These are phyloP conservation scores for Kradibia gibbosae DNA, from an alignment of 1,140 invertebrate species.

Conservation along the genomic window DNA sequence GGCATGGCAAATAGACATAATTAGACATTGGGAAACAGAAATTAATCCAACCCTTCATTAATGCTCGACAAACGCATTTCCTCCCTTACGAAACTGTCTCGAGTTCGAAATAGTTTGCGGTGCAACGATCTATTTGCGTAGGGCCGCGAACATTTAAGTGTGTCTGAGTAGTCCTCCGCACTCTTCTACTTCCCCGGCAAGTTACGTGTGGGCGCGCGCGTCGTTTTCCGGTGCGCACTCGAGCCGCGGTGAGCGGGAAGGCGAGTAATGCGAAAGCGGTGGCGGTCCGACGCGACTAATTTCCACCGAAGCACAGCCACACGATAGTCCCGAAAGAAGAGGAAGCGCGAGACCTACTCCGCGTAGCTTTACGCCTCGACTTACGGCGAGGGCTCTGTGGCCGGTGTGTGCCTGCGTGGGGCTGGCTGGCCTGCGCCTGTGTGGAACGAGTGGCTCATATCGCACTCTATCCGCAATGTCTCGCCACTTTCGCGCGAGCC, in stretches of 20 bases:
- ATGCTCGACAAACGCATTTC: not conserved
- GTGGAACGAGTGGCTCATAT: too few species aligned
- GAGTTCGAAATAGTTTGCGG: constrained; percentile 41
- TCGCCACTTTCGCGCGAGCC: too few species aligned
- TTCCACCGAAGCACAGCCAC: constrained; percentile 44
- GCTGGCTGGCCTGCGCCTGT: too few species aligned
- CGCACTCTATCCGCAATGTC: constrained; percentile 6
- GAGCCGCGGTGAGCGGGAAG: constrained; percentile 15
- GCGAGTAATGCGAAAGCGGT: constrained; percentile 30
- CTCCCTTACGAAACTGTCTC: constrained; percentile 24
- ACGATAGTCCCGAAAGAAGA: constrained; percentile 44
- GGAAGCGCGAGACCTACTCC: constrained; percentile 7
- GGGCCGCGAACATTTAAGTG: not conserved
- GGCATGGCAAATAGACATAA: not conserved
- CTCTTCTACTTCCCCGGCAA: not conserved
- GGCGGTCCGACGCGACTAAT: constrained; percentile 48
- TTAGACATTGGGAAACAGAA: constrained; percentile 7
- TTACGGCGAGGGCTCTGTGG: not conserved
- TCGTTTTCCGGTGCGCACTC: not conserved
- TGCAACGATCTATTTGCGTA: constrained; percentile 21
- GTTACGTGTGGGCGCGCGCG: not conserved
- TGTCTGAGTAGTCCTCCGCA: constrained; percentile 9
- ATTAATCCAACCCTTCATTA: constrained; percentile 38
- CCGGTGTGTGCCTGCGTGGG: too few species aligned
- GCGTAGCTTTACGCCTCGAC: constrained; percentile 2